Base-by-base conservation (phyloP, 64 coral and sea anemone genomes). In the Orbicella faveolata region DNA sequence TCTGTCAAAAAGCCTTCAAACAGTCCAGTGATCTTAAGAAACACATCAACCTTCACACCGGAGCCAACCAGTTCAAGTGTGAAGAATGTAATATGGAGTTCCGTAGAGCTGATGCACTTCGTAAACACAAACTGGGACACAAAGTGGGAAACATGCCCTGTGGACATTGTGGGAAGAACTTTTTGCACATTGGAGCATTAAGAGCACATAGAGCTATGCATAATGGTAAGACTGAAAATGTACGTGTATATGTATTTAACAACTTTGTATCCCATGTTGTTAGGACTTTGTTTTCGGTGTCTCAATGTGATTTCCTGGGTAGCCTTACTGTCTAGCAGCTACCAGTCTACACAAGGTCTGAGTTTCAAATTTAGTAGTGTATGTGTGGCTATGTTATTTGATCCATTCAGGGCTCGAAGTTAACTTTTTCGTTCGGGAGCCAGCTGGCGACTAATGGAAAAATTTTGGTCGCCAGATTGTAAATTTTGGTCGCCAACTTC, bases 11-110 rank as follows among this genome's bases (percentile, higher is more conserved):
- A 34, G 95, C 95, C 61, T 96, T 96, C 92, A 96, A 96, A 51
- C 95, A 96, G 75, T 93, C 95, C 30, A 96, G 95, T 37, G 95
- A 96, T 74, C 85, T 96, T 36, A 96, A 96, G 79, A 96, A 96
- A 44, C 95, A 96, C 84, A 93, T 96, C 77, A 96, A 96, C 44
- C 95, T 96, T 75, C 95, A 96, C 73, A 96, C 95, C 48, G 95
- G 95, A 9, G 84, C 92, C 57, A 96, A 96, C 62, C 95, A 96
- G 77, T 96, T 96, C 19, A 96, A 96, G 77, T 96, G 95, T 36
- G 95, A 96, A n/a, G 77, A 94, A 57, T 96, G 95, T 63, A 93
- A 94, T 41, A 81, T 96, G 77, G 92, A 96, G 83, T 96, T 96
- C 57, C 88, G 95, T 14, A 84, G 95, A 51, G 95, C 92, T 11